Evolutionary conservation across 2,113 vertebrate genomes (phyloP), one percentile per base, ranked within the genome.

Genomic region (Sceloporus tristichus): DNA sequence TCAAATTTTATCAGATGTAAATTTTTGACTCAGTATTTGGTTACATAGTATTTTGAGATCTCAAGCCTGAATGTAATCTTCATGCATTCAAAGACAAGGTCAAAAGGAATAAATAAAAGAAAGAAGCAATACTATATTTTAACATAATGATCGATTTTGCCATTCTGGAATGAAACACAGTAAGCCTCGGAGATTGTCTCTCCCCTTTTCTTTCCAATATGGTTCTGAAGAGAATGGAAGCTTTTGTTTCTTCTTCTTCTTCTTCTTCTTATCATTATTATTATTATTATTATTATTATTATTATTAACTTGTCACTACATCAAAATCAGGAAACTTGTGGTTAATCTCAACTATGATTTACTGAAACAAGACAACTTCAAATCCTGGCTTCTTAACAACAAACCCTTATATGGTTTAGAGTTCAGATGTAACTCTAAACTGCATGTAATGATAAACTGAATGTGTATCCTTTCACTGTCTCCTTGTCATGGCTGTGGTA

Each of bases 11-110:
- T 19, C 59, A 71, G 38, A 87, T 2, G 90, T 74, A 48, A 91
- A 84, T 83, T 92, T 83, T 84, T 91, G 29, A 21, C 13, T 62
- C 68, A 84, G 42, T 40, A n/a, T 65, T 88, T 0, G 53, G 53
- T 56, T 53, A 84, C n/a, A 85, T 29, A 70, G 75, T 65, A 40
- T 56, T 85, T 34, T 75, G 89, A 87, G 80, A 54, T 56, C 59
- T 7, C 8, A 76, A 27, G 34, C 25, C 8, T 65, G 62, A 85
- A 56, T 2, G 5, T 71, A 48, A 84, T 59, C 53, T n/a, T 6
- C 8, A 42, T 34, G 71, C 19, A 73, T 54, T 53, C 25, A 70
- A 84, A 84, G 56, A 23, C 29, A 38, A 56, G 18, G n/a, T 34
- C 6, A 73, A 34, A 38, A 9, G 13, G 25, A 82, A 82, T 53